phyloP scores from a whole-genome alignment of 1,140 invertebrate genomes.

The Drosophila nigromelanica region DNA sequence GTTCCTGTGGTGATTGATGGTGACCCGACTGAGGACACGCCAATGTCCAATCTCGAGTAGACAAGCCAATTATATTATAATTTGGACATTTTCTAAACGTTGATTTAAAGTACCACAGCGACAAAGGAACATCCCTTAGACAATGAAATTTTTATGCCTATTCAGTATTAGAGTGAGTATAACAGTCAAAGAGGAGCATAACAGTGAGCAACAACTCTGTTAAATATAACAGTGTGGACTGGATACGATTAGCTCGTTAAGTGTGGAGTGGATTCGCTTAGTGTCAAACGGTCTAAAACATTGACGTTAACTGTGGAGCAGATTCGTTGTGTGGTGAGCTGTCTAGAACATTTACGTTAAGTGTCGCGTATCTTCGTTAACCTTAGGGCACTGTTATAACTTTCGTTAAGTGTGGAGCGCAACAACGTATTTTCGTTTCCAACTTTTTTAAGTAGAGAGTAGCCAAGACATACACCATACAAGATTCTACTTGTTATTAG shows the following conservation, averaged over 20 bases:
- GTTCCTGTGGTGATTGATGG: conserved; percentile 33
- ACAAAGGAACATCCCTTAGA: not conserved
- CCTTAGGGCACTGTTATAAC: conserved; percentile 2
- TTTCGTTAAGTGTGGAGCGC: not conserved
- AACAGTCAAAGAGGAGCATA: conserved; percentile 5
- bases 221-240: not conserved
- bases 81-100: conserved; percentile 26
- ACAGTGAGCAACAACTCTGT: not conserved
- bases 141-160: conserved; percentile 8
- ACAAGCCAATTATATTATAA: conserved; percentile 36
- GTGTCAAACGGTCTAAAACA: not conserved
- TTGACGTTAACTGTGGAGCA: not conserved
- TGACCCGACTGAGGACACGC: not conserved
- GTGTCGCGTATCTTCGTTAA: not conserved
- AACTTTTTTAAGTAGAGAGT: too few relatives aligned
- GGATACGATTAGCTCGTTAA: not conserved
- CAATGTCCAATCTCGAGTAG: conserved; percentile 12
- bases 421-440: not conserved
- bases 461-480: not conserved
- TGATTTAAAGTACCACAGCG: conserved; percentile 1
- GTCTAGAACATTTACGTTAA: not conserved
- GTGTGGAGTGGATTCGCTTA: not conserved
- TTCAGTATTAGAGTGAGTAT: not conserved
- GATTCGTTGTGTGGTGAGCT: not conserved
- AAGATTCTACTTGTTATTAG: too few relatives aligned